Evolutionary conservation across 2,797 vertebrate genomes (phyloP), one percentile per base, ranked within the genome.

Genomic region (Lithobates pipiens): DNA sequence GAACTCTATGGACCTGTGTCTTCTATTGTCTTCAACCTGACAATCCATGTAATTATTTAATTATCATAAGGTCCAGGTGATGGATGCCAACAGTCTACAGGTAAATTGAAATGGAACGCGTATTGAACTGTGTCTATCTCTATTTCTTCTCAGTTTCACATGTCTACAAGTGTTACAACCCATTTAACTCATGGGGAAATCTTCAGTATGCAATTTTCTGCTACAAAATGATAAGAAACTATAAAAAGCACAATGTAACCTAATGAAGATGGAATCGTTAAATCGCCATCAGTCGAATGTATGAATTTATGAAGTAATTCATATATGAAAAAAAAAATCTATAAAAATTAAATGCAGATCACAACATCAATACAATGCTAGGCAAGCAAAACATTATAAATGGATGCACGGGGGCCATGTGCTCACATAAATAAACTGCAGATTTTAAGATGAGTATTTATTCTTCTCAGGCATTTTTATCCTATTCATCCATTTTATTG

Each of bases 401-500:
- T 5, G n/a, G 7, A 10, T 1, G 1, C 0, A 1, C 1, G 5
- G 8, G n/a, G 5, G 61, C n/a, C n/a, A 25, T 25, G 61, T 10
- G 50, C 50, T 65, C 61, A 65, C n/a, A 25, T 25, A 65, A 25
- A 65, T 65, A 65, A 65, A 25, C n/a, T 10, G 7, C n/a, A n/a
- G n/a, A 25, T 65, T 25, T 65, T 81, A 36, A 16, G 23, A 72
- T 2, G 16, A n/a, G 32, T 61, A 73, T 27, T 72, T 81, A 73
- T 81, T 81, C 34, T 42, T 39, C 50, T 25, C 69, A 39, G 6
- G 79, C 46, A 42, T 23, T 73, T 81, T 81, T 36, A 16, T 63
- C 79, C 79, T 21, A 42, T 72, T 81, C 79, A 81, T 81, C 69
- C n/a, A 81, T 81, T 81, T 61, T 21, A 81, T 81, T 73, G 69